A percentile compares a stretch with the other conserved stretches of the same genome.
phyloP scores from a whole-genome alignment of 2,113 vertebrate genomes.

The Austrofundulus limnaeus region DNA sequence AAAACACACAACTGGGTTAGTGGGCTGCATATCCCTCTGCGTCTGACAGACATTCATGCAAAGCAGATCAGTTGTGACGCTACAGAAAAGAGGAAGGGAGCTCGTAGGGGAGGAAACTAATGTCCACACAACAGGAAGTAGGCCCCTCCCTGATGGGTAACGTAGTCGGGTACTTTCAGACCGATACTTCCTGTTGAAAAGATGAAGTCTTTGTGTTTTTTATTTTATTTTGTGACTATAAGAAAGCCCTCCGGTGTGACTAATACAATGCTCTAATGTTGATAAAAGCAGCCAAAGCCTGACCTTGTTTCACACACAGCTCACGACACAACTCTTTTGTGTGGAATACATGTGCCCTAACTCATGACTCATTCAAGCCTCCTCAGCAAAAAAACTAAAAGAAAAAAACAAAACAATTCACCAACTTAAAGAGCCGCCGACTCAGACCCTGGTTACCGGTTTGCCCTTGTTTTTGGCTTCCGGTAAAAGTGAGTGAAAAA shows the following conservation, averaged over 20 bases:
- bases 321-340: conserved; percentile 29
- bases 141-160: conserved; percentile 60
- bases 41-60: conserved; percentile 1
- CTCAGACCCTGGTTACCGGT: background rate
- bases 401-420: conserved; percentile 34
- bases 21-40: conserved; percentile 1
- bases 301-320: background rate
- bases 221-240: background rate
- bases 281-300: conserved; percentile 28
- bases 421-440: background rate
- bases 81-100: conserved; percentile 56
- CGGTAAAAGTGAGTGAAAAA: conserved; percentile 41
- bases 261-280: conserved; percentile 3
- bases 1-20: conserved; percentile 35
- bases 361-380: conserved; percentile 32
- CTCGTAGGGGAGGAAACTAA: conserved; percentile 65
- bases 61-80: conserved; percentile 21
- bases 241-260: background rate
- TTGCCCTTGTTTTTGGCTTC: conserved; percentile 16
- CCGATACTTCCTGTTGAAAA: conserved; percentile 71
- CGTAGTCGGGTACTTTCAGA: conserved; percentile 5
- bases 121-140: conserved; percentile 75
- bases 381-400: too few relatives aligned
- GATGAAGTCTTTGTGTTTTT: conserved; percentile 15
- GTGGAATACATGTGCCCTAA: conserved; percentile 19